A percentile compares a stretch with the other conserved stretches of the same genome.
phyloP scores from a whole-genome alignment of 2,888 invertebrate genomes.

The Atethmia centrago region DNA sequence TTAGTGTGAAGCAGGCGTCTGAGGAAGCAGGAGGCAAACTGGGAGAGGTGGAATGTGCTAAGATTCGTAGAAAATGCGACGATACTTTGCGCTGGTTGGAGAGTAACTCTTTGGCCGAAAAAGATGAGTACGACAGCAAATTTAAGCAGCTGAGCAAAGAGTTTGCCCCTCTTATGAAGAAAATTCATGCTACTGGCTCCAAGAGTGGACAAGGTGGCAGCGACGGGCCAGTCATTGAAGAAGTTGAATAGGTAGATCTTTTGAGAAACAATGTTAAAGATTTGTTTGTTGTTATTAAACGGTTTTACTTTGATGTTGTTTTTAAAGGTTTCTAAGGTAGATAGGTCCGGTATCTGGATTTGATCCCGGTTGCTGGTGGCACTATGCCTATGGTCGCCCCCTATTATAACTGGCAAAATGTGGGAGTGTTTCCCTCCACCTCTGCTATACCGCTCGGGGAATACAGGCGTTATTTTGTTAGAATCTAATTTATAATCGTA shows the following conservation, averaged over 20 bases:
- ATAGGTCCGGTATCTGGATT: too few species aligned
- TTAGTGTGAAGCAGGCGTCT: slow-evolving; percentile 92
- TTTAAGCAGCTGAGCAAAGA: slow-evolving; percentile 71
- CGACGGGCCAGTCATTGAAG: slow-evolving; percentile 90
- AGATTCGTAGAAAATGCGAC: slow-evolving; percentile 88
- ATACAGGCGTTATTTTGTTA: too few species aligned
- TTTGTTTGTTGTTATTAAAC: slow-evolving; percentile 52
- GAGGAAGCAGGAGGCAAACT: slow-evolving; percentile 91
- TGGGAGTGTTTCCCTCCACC: too few species aligned
- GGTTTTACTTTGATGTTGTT: slow-evolving; percentile 22
- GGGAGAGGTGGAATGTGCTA: slow-evolving; percentile 90
- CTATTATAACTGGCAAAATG: too few species aligned
- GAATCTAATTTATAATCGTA: too few species aligned
- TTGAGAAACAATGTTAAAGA: slow-evolving; percentile 25
- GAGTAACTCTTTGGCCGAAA: slow-evolving; percentile 92
- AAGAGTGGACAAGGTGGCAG: slow-evolving; percentile 61
- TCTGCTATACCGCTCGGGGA: too few species aligned
- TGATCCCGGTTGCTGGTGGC: too few species aligned
- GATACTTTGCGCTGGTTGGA: slow-evolving; percentile 93
- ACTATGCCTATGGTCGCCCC: too few species aligned
- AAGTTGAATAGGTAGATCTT: slow-evolving; percentile 85
- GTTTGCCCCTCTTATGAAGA: slow-evolving; percentile 91
- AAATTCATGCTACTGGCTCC: slow-evolving; percentile 80
- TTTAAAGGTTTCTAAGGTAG: neutral
- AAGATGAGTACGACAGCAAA: slow-evolving; percentile 92